These are phyloP conservation scores for Antedon mediterranea DNA, from an alignment of 53 echinoderm and acorn worm species.

Conservation along the genomic window DNA sequence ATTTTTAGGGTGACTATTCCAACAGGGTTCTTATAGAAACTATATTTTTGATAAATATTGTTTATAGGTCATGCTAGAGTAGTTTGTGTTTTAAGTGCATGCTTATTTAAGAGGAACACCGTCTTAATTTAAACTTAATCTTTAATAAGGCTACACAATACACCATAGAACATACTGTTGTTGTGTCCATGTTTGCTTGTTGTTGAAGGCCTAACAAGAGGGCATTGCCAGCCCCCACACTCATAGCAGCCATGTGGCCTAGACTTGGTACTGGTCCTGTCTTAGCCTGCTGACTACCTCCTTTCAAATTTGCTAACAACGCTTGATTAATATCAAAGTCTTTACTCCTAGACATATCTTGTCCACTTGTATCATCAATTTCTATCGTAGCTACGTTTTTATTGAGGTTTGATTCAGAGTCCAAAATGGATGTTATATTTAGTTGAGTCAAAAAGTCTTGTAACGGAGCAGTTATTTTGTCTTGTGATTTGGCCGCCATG, in stretches of 20 bases:
- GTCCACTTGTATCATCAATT: too few relatives aligned
- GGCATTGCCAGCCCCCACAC: not conserved
- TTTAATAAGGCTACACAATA: too few relatives aligned
- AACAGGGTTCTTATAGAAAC: too few relatives aligned
- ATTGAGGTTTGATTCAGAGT: not conserved
- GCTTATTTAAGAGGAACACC: too few relatives aligned
- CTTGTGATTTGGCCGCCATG: too few relatives aligned
- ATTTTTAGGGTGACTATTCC: too few relatives aligned
- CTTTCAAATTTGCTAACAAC: not conserved
- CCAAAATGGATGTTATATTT: not conserved
- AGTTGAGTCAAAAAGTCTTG: not conserved
- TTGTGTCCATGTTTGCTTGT: not conserved
- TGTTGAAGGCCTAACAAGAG: not conserved
- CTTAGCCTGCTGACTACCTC: not conserved
- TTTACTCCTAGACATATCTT: not conserved
- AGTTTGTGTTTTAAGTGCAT: too few relatives aligned
- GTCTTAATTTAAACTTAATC: too few relatives aligned
- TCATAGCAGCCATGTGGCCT: not conserved
- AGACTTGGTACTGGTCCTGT: not conserved
- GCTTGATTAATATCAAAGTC: not conserved
- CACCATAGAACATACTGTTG: not conserved
- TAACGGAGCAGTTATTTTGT: not conserved
- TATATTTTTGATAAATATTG: too few relatives aligned
- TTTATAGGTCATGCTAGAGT: too few relatives aligned
- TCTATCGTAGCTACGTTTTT: not conserved